phyloP scores from a whole-genome alignment of 2,113 vertebrate genomes.

The Etia nguti region DNA sequence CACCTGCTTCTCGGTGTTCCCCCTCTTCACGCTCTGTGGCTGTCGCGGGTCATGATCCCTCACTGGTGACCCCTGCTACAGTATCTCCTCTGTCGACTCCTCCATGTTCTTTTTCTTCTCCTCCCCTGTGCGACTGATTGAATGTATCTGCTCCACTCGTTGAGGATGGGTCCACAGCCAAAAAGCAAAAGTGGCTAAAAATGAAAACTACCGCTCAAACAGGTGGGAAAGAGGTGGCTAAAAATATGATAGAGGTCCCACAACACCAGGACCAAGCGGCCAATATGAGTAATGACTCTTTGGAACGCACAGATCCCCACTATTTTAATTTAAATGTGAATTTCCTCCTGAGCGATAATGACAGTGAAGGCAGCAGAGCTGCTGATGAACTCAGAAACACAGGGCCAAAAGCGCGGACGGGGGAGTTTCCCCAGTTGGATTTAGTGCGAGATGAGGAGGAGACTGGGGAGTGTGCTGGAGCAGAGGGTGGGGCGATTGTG shows the following conservation, averaged over 20 bases:
- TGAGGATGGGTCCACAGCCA: rapidly evolving
- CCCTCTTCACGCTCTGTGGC: too few species aligned
- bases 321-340: neutral
- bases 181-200: neutral
- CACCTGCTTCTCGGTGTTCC: too few species aligned
- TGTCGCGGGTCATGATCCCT: too few species aligned
- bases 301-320: neutral
- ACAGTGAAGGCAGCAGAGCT: neutral
- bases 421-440: neutral
- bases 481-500: rapidly evolving
- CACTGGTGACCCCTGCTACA: too few species aligned
- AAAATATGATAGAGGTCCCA: neutral
- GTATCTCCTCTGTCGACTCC: too few species aligned
- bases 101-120: too few species aligned
- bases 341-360: rapidly evolving
- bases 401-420: neutral
- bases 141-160: too few species aligned
- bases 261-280: rapidly evolving
- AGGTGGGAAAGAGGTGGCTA: neutral
- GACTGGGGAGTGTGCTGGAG: too few species aligned
- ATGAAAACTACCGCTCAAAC: neutral
- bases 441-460: rapidly evolving
- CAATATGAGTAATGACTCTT: neutral
- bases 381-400: rapidly evolving
- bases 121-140: too few species aligned